Percentiles rank a stretch among this genome's conserved stretches.
Conservation (phyloP, 2,113 vertebrate genomes). For the Numida meleagris region DNA sequence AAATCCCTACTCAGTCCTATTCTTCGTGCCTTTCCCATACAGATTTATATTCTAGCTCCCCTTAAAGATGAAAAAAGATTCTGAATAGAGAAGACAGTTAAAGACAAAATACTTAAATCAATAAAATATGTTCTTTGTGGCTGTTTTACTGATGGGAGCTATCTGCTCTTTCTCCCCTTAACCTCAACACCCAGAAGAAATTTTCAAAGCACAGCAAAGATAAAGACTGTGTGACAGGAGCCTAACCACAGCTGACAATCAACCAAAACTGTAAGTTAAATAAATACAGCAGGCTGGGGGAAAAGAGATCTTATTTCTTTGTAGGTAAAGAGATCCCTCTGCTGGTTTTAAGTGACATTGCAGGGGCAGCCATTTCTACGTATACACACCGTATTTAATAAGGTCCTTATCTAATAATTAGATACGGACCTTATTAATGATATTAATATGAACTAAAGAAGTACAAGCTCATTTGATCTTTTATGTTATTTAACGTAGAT, state of each 20-base stretch:
- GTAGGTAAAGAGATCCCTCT: conserved; percentile 51
- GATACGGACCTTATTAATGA: too few species aligned
- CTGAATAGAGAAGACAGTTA: conserved; percentile 37
- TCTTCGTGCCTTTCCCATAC: neutral
- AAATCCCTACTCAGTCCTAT: neutral
- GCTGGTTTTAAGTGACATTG: conserved; percentile 34
- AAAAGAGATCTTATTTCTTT: neutral
- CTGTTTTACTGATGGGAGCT: conserved; percentile 44
- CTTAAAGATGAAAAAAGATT: neutral
- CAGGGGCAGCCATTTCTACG: neutral
- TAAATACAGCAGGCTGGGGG: neutral
- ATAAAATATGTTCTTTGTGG: conserved; percentile 51
- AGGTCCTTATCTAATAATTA: too few species aligned
- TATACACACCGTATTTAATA: neutral
- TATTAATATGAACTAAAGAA: neutral
- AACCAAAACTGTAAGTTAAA: neutral
- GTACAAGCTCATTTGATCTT: conserved; percentile 27
- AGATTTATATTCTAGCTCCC: neutral
- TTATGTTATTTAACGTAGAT: conserved; percentile 19
- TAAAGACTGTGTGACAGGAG: conserved; percentile 7
- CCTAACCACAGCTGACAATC: conserved; percentile 53
- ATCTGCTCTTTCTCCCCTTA: conserved; percentile 57
- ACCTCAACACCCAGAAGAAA: conserved; percentile 36
- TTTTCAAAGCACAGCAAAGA: conserved; percentile 47
- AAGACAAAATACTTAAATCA: conserved; percentile 64